Evolutionary conservation across 2,888 invertebrate species (phyloP).

Genomic region (Tenthredo scrophulariae): DNA sequence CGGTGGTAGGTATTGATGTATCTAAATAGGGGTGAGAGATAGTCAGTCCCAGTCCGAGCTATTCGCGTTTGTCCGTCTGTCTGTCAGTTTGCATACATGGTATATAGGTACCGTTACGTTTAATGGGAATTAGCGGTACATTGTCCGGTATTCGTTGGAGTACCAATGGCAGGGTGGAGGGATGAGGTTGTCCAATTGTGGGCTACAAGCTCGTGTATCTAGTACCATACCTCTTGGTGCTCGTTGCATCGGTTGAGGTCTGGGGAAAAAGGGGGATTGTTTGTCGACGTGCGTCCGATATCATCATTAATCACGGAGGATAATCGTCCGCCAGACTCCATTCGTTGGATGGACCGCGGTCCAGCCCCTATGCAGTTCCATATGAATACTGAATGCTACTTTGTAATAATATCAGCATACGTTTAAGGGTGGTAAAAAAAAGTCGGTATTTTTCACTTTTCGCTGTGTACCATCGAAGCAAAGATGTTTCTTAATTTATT

Average conservation of each 20-base stretch:
- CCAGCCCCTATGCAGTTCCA: neutral
- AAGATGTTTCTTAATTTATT: neutral
- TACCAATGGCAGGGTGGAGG: neutral
- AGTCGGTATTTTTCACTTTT: neutral
- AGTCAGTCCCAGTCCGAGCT: neutral
- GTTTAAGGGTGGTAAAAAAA: neutral
- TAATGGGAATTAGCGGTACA: constrained; percentile 77
- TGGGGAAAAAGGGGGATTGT: constrained; percentile 59
- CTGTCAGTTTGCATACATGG: neutral
- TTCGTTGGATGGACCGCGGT: neutral
- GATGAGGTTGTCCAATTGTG: neutral
- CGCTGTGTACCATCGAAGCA: neutral
- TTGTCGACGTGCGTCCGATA: constrained; percentile 76
- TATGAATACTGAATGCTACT: neutral
- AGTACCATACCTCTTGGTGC: neutral
- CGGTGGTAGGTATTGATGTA: neutral
- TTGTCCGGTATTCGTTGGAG: constrained; percentile 70
- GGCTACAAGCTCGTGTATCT: neutral
- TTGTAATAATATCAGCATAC: neutral
- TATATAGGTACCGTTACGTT: constrained; percentile 63
- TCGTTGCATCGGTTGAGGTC: constrained; percentile 67
- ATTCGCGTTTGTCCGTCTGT: neutral
- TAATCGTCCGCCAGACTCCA: constrained; percentile 70
- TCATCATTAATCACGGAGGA: constrained; percentile 72
- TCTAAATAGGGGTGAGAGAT: neutral